Conservation (phyloP, 2,797 vertebrate genomes). For the Acipenser oxyrinchus region DNA sequence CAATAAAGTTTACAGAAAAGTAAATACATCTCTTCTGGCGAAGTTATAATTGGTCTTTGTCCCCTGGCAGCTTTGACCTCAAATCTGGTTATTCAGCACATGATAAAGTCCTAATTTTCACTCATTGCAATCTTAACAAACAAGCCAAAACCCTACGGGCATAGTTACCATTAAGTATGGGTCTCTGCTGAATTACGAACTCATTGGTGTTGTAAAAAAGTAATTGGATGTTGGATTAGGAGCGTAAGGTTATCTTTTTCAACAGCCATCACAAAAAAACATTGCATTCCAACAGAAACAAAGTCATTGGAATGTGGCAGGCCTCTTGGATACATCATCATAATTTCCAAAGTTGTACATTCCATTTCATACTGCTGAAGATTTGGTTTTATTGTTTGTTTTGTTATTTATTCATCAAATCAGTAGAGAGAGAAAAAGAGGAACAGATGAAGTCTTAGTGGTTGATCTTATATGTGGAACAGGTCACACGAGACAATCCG, state of each 20-base stretch:
- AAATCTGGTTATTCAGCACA: conserved; percentile 6
- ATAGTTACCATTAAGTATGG: conserved; percentile 12
- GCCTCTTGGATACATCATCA: background rate
- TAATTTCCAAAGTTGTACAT: conserved; percentile 4
- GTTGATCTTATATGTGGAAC: too few relatives aligned
- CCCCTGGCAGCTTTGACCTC: conserved; percentile 13
- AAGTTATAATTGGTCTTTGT: conserved; percentile 19
- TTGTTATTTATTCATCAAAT: background rate
- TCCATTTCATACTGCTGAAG: background rate
- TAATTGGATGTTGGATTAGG: conserved; percentile 18
- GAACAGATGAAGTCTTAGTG: too few relatives aligned
- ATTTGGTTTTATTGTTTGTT: conserved; percentile 6
- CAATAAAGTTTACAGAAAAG: conserved; percentile 10
- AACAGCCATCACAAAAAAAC: background rate
- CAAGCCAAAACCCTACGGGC: conserved; percentile 4
- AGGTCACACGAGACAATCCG: too few relatives aligned
- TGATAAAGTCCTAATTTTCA: conserved; percentile 11
- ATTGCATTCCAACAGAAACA: background rate
- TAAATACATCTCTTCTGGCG: conserved; percentile 12
- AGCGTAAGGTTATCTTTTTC: conserved; percentile 16
- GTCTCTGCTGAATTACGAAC: conserved; percentile 16
- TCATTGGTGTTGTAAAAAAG: conserved; percentile 13
- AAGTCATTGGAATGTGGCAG: too few relatives aligned
- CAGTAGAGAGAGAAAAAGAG: too few relatives aligned
- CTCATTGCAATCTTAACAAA: conserved; percentile 20